phyloP scores from a whole-genome alignment of 2,797 vertebrate species.

The Pelobates cultripes region DNA sequence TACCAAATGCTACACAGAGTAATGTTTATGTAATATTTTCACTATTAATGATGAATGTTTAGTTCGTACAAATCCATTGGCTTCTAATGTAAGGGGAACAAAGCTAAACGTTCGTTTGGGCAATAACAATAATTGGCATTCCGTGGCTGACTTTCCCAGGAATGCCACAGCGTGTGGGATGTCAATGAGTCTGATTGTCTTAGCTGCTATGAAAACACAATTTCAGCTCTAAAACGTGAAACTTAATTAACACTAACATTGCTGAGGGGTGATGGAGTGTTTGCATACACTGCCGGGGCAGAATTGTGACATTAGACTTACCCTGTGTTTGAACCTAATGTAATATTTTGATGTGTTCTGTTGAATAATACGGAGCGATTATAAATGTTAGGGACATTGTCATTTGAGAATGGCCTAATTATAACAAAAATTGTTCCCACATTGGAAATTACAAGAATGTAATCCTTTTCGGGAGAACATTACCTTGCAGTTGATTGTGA shows the following conservation, averaged over 20 bases:
- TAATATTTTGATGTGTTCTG: conserved; percentile 76
- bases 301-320: conserved; percentile 67
- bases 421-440: conserved; percentile 87
- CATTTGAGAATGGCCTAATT: conserved; percentile 86
- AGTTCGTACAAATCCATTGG: background rate
- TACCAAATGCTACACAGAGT: background rate
- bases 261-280: conserved; percentile 61
- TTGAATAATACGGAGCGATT: conserved; percentile 78
- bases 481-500: conserved; percentile 15
- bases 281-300: conserved; percentile 60
- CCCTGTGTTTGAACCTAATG: conserved; percentile 76
- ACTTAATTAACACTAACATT: conserved; percentile 60
- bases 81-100: background rate
- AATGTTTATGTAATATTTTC: conserved; percentile 17
- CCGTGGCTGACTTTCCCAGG: conserved; percentile 8
- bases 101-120: background rate
- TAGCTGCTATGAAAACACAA: conserved; percentile 59
- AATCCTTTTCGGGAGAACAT: conserved; percentile 77
- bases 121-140: background rate
- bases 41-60: conserved; percentile 20
- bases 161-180: conserved; percentile 28
- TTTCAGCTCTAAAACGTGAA: conserved; percentile 59
- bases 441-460: conserved; percentile 84
- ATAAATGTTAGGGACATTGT: conserved; percentile 83
- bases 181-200: conserved; percentile 31